These are phyloP conservation scores for Stenurella melanura DNA, from an alignment of 2,888 invertebrate genomes.

Conservation along the genomic window DNA sequence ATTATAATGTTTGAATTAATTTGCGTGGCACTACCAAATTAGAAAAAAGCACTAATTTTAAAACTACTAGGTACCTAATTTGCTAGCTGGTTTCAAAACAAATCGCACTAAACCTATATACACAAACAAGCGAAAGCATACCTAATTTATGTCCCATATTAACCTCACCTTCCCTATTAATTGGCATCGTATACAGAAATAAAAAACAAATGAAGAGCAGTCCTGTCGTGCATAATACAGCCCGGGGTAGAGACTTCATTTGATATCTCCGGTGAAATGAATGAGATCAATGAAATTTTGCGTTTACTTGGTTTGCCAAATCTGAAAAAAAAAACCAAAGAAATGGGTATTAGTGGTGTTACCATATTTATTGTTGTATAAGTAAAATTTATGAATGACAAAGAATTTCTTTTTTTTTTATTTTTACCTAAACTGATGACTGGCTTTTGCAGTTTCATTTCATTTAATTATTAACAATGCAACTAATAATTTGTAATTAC, in stretches of 20 bases:
- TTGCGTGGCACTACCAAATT: not conserved
- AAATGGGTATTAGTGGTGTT: not conserved
- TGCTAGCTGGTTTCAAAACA: not conserved
- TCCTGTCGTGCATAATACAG: conserved; percentile 42
- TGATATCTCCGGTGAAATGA: conserved; percentile 28
- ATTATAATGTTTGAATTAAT: not conserved
- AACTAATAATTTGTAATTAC: not conserved
- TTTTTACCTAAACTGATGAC: not conserved
- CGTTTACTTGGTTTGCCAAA: conserved; percentile 5
- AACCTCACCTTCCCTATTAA: conserved; percentile 61
- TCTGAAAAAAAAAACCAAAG: conserved; percentile 26
- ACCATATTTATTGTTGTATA: not conserved
- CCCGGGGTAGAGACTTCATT: conserved; percentile 47
- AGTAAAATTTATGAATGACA: too few species aligned
- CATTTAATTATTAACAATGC: not conserved
- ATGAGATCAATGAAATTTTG: conserved; percentile 39
- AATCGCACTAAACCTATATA: not conserved
- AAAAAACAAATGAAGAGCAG: conserved; percentile 47
- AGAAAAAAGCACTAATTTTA: not conserved
- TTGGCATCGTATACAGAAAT: conserved; percentile 51
- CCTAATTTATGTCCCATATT: conserved; percentile 56
- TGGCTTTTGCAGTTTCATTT: not conserved
- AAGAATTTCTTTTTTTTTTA: too few species aligned
- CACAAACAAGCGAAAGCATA: conserved; percentile 50
- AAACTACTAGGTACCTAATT: not conserved